These are phyloP conservation scores for Pachyuromys duprasi DNA, from an alignment of 2,797 vertebrate species.

Conservation along the genomic window DNA sequence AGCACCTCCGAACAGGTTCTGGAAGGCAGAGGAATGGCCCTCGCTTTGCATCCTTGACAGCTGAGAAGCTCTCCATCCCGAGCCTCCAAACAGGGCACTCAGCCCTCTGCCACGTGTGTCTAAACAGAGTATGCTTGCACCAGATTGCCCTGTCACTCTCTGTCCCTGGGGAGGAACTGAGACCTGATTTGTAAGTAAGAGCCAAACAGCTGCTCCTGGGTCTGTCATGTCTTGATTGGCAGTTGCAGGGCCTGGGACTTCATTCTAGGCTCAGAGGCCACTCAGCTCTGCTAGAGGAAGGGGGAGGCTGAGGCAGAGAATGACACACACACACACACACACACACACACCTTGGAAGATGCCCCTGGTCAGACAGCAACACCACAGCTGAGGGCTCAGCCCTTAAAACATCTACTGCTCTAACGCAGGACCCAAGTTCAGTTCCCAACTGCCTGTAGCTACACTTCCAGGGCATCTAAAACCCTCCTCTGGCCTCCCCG, in stretches of 20 bases:
- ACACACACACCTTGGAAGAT: background rate
- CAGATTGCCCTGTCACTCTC: conserved; percentile 70
- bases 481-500: too few species aligned
- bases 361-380: background rate
- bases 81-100: conserved; percentile 77
- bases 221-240: conserved; percentile 43
- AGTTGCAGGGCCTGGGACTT: conserved; percentile 16
- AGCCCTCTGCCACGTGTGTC: conserved; percentile 82
- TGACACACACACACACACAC: too few species aligned
- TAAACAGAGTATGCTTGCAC: conserved; percentile 84
- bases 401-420: background rate
- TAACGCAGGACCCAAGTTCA: background rate
- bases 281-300: background rate
- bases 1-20: background rate
- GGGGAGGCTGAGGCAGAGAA: background rate
- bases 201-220: conserved; percentile 79
- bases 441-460: background rate
- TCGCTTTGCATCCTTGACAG: conserved; percentile 71
- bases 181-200: conserved; percentile 80
- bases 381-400: background rate
- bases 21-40: conserved; percentile 38
- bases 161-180: conserved; percentile 73
- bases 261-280: background rate
- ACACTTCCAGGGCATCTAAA: background rate
- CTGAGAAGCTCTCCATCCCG: conserved; percentile 24